These are phyloP conservation scores for Thaumatotibia leucotreta DNA, from an alignment of 1,140 invertebrate genomes.

Conservation along the genomic window DNA sequence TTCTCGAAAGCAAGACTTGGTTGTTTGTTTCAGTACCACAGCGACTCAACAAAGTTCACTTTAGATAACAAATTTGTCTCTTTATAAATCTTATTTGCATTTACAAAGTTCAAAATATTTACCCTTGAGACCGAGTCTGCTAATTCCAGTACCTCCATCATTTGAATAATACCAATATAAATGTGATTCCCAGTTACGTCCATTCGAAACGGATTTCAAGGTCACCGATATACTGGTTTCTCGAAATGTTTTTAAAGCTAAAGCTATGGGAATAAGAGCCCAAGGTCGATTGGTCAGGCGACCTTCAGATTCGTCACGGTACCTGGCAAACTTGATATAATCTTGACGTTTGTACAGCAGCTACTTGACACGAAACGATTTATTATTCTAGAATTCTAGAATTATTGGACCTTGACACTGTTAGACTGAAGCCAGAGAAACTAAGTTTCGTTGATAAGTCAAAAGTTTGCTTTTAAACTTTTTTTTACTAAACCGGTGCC, in stretches of 20 bases:
- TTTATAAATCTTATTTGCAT: neutral
- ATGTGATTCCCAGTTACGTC: no score
- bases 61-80: neutral
- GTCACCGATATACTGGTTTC: neutral
- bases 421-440: neutral
- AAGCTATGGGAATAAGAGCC: neutral
- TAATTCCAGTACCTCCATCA: neutral
- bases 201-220: no score
- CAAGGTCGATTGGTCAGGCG: constrained; percentile 2
- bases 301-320: constrained; percentile 6
- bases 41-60: neutral
- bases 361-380: neutral
- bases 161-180: neutral
- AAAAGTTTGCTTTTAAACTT: neutral
- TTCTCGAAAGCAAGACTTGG: neutral
- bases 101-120: neutral
- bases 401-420: constrained; percentile 1
- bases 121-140: neutral
- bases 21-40: neutral
- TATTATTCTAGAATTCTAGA: neutral
- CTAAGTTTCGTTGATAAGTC: neutral
- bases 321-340: neutral
- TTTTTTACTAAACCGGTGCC: no score
- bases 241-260: no score
- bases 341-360: constrained; percentile 1